Base-by-base conservation (phyloP, 2,888 invertebrate species). In the Stenodema calcarata region DNA sequence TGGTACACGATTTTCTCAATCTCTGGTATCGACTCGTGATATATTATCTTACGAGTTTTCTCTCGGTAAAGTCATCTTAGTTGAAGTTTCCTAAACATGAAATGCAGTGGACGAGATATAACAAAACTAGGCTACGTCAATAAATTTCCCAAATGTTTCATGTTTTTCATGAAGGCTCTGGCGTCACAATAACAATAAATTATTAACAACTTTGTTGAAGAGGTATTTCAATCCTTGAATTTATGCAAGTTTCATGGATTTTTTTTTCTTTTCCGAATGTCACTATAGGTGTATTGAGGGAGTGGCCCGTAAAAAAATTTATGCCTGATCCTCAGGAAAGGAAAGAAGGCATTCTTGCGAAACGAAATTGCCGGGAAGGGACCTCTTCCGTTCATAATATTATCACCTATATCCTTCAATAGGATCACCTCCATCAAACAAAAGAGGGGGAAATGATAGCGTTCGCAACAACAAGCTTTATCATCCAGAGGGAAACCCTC, bases 401-500 rank as follows among this genome's bases (percentile, higher is more conserved):
- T 80, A 80, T 80, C 80, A 80, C 80, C 80, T 80, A 80, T 80
- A 80, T 80, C 80, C 80, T n/a, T 80, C 80, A 80, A 80, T 54
- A 54, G 80, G 80, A 80, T 80, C 54, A 80, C 80, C 80, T 54
- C 47, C 80, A 80, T 80, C 80, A 80, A 80, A 80, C 80, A 80
- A 80, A 80, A 35, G 54, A 54, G 50, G 30, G 54, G 35, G 73
- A 47, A 80, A 54, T 80, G 80, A 80, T 80, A 30, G 80, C 54
- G 27, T 80, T 80, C 44, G 28, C 80, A 80, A 50, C 80, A 80
- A 80, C 47, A 80, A 54, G 80, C 80, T 54, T 80, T 80, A 80
- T 54, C 47, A 80, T 47, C 62, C 78, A 0, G 78, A 44, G 7
- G 73, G 70, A 27, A 30, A 30, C 73, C 73, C 4, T 1, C 41